phyloP scores from a whole-genome alignment of 2,888 invertebrate species.

The Cremastinae sp. region DNA sequence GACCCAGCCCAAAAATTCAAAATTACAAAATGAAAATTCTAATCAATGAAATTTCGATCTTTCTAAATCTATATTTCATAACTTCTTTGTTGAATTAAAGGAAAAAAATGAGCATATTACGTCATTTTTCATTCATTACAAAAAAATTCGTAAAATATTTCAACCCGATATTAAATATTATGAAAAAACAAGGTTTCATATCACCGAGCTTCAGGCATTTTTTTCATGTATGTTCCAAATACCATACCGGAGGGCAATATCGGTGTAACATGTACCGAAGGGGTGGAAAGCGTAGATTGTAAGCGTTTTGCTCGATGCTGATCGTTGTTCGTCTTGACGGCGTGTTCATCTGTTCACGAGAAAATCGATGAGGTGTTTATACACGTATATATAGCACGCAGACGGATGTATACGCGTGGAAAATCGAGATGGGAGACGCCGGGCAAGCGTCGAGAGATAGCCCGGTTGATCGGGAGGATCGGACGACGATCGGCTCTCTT shows the following conservation, averaged over 20 bases:
- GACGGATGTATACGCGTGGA: constrained; percentile 1
- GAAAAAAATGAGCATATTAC: too few species aligned
- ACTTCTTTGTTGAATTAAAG: too few species aligned
- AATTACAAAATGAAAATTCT: too few species aligned
- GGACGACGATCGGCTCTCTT: constrained; percentile 44
- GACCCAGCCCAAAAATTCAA: too few species aligned
- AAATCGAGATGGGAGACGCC: constrained; percentile 37
- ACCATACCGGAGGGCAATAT: constrained; percentile 7
- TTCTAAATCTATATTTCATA: too few species aligned
- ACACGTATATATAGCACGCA: constrained; percentile 14
- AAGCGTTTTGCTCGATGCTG: constrained; percentile 32
- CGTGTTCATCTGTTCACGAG: constrained; percentile 44
- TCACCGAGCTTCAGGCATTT: not conserved
- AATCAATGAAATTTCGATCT: constrained; percentile 6
- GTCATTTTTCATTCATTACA: too few species aligned
- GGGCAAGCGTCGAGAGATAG: constrained; percentile 48
- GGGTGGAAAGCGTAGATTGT: constrained; percentile 32
- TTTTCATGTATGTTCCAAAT: not conserved
- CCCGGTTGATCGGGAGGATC: constrained; percentile 45
- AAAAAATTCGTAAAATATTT: too few species aligned
- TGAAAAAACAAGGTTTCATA: not conserved
- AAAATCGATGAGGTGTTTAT: constrained; percentile 41
- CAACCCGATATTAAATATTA: too few species aligned
- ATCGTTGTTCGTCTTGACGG: constrained; percentile 23
- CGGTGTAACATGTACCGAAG: constrained; percentile 28